Evolutionary conservation across 2,888 invertebrate genomes (phyloP), one percentile per base, ranked within the genome.

Genomic region (Epinotia brunnichana): DNA sequence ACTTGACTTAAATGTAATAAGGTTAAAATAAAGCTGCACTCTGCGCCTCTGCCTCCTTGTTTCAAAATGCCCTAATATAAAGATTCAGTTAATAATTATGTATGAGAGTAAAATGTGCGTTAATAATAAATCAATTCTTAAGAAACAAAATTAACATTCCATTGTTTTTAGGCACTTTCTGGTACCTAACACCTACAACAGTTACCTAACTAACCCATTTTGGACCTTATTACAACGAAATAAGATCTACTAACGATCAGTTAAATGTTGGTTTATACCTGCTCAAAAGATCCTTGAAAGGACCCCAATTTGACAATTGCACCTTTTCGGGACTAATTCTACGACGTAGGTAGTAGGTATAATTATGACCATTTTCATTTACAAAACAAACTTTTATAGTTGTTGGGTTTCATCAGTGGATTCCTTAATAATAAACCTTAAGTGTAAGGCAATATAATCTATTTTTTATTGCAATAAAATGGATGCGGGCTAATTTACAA

Each of bases 341-440:
- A n/a, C 3, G 1, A 10, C 29, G 17, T 3, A n/a, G n/a, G n/a
- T n/a, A n/a, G n/a, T n/a, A 60, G 21, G 15, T 41, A 41, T 66
- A 66, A 56, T 56, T 56, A 41, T 19, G 66, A n/a, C 39, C 54
- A 17, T 54, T 64, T 29, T 39, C 54, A 66, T 66, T 66, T 56
- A 54, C 39, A 21, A 39, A 66, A 54, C 41, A 54, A 64, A 54
- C 17, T 48, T 21, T 29, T 62, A 29, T 29, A 11, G 29, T 39
- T 41, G 54, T 10, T 56, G 35, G 15, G 44, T 44, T 5, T 15
- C 9, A 19, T 13, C 21, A 15, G 24, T 17, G 17, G 51, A 13
- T 2, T 48, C 2, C 29, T 48, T 10, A 24, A 62, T 15, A 61
- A 39, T 3, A 21, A 15, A 15, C 24, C 41, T 15, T 60, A 17